Evolutionary conservation across 2,113 vertebrate genomes (phyloP), one percentile per base, ranked within the genome.

Genomic region (Channa argus): DNA sequence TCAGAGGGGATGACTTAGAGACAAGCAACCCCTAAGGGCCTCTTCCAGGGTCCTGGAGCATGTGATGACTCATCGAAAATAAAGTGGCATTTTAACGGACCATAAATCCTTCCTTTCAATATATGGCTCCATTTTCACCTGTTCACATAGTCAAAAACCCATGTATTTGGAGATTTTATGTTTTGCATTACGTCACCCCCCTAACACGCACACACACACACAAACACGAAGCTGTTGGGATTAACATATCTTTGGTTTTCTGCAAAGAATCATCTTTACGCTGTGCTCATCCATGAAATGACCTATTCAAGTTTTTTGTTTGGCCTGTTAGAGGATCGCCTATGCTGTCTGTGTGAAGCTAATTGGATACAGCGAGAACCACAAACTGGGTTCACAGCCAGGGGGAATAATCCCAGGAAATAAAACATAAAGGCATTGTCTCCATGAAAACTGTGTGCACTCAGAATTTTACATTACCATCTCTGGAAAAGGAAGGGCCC

Each of bases 121-220:
- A 34, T n/a, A 43, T 7, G 9, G 33, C 64, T 11, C 66, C 38
- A n/a, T 86, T 61, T 56, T 77, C 66, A 77, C 59, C 62, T 0
- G 62, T 37, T 41, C 54, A 11, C 39, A 15, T 74, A 77, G 75
- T 72, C 72, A 44, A 50, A 79, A 79, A 68, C 62, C 38, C 86
- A 86, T 79, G 59, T 86, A 88, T 89, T 86, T 49, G 46, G 36
- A 82, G 71, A 83, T 80, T 83, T 71, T 78, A 65, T 73, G 75
- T 84, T 86, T 63, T 24, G 75, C 65, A 92, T 92, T 89, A 93
- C 90, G 64, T 94, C 91, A 94, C 66, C 63, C 71, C 68, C 75
- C 47, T 54, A 5, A 7, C 39, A 24, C 24, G 24, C 24, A 24
- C 24, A 24, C 24, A 4, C 39, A 4, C 39, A 4, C 39, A 41